A percentile compares a stretch with the other conserved stretches of the same genome.
These are phyloP conservation scores for Penaeus japonicus DNA, from an alignment of 1,140 invertebrate species.

Conservation along the genomic window DNA sequence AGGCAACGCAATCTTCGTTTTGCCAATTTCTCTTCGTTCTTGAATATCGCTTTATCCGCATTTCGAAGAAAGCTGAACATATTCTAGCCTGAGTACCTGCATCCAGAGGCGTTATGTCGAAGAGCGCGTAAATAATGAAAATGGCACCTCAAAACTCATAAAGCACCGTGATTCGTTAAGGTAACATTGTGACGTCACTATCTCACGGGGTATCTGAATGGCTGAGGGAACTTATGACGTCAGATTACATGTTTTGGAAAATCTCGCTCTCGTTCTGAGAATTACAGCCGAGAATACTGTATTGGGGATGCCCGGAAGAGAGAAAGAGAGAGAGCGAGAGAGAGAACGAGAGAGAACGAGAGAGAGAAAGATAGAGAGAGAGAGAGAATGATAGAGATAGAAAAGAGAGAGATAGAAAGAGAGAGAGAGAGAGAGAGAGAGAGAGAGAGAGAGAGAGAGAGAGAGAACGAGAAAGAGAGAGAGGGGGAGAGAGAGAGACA, in stretches of 20 bases:
- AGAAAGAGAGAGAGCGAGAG: not conserved
- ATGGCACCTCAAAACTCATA: constrained; percentile 39
- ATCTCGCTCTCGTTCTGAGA: not conserved
- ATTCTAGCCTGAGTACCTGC: not conserved
- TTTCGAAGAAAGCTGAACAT: not conserved
- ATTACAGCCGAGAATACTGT: no score
- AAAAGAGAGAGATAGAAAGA: no score
- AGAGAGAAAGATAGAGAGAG: not conserved
- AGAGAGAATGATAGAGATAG: no score
- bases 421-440: no score
- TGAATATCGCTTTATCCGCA: no score
- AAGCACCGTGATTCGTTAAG: constrained; percentile 54
- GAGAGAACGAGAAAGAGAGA: no score
- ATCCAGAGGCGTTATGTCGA: not conserved
- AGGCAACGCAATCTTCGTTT: no score
- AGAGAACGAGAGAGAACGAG: not conserved
- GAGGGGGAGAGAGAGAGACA: no score
- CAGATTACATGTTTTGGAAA: constrained; percentile 35
- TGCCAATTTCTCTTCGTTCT: no score
- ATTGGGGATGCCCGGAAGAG: not conserved
- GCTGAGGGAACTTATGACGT: constrained; percentile 44
- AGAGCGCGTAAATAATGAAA: not conserved
- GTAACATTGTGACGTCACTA: constrained; percentile 53
- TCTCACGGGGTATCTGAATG: constrained; percentile 20
- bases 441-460: no score